Conservation (phyloP, 2,888 invertebrate species). For the Escarpia spicata region DNA sequence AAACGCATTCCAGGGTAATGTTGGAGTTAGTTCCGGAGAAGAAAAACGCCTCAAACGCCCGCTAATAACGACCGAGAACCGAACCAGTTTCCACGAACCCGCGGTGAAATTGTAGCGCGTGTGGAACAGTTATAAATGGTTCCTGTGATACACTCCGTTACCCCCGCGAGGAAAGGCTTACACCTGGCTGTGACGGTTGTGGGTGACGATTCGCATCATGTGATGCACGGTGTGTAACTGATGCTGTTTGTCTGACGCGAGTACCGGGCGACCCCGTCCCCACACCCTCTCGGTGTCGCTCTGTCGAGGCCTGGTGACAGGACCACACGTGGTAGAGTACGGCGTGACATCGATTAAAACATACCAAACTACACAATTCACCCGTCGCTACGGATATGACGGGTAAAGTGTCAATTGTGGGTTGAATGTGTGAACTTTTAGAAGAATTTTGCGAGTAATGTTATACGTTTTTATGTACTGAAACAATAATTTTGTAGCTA, state of each 20-base stretch:
- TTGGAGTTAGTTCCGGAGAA: background rate
- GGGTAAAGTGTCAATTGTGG: background rate
- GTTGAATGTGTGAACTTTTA: too few relatives aligned
- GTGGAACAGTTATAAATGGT: background rate
- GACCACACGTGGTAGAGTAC: background rate
- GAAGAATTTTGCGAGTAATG: too few relatives aligned
- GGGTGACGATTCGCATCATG: background rate
- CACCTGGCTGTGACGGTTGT: background rate
- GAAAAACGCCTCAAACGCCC: background rate
- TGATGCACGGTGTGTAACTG: background rate
- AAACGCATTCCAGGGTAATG: background rate
- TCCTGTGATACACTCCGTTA: background rate
- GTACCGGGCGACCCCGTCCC: background rate
- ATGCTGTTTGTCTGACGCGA: background rate
- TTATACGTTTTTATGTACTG: too few relatives aligned
- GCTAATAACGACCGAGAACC: background rate
- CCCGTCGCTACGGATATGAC: background rate
- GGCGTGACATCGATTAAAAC: background rate
- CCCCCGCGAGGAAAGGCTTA: background rate
- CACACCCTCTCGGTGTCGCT: background rate
- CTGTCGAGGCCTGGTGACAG: background rate
- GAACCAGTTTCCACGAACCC: background rate
- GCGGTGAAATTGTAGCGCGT: background rate
- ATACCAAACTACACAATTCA: background rate
- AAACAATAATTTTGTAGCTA: too few relatives aligned